phyloP scores from a whole-genome alignment of 2,888 invertebrate species.

The Ceriagrion tenellum region DNA sequence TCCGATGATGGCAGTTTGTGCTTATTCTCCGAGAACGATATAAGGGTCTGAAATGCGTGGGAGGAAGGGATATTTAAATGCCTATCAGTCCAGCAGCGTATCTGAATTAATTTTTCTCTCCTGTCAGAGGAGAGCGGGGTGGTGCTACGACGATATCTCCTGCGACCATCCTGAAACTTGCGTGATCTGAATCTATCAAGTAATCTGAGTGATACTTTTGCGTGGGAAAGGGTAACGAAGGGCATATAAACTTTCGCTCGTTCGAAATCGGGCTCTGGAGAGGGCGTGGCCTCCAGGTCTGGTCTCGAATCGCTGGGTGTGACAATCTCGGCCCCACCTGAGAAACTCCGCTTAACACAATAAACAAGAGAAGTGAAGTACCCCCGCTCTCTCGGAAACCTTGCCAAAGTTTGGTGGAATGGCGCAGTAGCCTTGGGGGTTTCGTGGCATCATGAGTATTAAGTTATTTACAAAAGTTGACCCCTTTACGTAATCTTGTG shows the following conservation, averaged over 20 bases:
- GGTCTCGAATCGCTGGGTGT: background rate
- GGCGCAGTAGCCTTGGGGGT: background rate
- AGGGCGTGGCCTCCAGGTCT: background rate
- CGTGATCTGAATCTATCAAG: too few species aligned
- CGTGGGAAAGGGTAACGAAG: background rate
- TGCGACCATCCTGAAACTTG: too few species aligned
- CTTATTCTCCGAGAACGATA: too few species aligned
- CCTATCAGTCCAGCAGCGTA: too few species aligned
- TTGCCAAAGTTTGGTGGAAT: background rate
- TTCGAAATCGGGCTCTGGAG: background rate
- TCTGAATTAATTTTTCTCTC: too few species aligned
- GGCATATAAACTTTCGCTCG: background rate
- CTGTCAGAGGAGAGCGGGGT: too few species aligned
- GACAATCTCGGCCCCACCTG: constrained; percentile 16
- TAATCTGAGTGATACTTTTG: too few species aligned
- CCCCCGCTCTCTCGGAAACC: background rate
- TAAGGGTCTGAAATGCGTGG: too few species aligned
- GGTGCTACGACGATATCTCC: too few species aligned
- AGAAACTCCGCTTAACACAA: background rate
- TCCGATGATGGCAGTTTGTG: too few species aligned
- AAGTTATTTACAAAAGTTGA: background rate
- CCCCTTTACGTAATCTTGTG: background rate
- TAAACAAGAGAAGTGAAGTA: background rate
- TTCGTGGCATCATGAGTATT: background rate
- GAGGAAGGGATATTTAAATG: too few species aligned